phyloP scores from a whole-genome alignment of 1,140 invertebrate genomes.

The Papilio dardanus region DNA sequence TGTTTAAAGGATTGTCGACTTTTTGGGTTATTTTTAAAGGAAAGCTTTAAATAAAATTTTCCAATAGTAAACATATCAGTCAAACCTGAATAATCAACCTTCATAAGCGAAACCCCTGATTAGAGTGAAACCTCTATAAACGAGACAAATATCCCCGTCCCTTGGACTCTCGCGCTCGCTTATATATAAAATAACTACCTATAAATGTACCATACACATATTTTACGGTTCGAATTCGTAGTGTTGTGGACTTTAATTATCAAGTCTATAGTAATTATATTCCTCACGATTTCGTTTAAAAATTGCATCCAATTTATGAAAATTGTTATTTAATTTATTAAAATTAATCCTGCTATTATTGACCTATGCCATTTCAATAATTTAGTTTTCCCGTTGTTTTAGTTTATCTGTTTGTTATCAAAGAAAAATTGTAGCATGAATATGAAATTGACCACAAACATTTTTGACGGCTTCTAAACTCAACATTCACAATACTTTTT shows the following conservation, averaged over 20 bases:
- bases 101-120: no score
- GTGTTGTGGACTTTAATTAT: constrained; percentile 50
- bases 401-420: no score
- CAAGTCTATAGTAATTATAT: constrained; percentile 23
- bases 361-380: background rate
- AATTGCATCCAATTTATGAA: constrained; percentile 24
- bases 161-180: no score
- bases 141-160: no score
- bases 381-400: background rate
- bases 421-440: background rate
- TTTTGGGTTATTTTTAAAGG: background rate
- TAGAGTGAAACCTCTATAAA: no score
- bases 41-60: no score
- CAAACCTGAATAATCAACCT: no score
- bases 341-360: background rate
- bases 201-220: background rate
- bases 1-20: background rate
- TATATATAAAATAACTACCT: background rate
- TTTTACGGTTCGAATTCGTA: background rate
- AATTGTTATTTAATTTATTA: constrained; percentile 28
- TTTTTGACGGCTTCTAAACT: background rate
- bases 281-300: constrained; percentile 23
- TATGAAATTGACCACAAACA: background rate
- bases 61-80: no score
- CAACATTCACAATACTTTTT: background rate